These are phyloP conservation scores for Scelioninae gen. 1 DNA, from an alignment of 2,888 invertebrate genomes.

Conservation along the genomic window DNA sequence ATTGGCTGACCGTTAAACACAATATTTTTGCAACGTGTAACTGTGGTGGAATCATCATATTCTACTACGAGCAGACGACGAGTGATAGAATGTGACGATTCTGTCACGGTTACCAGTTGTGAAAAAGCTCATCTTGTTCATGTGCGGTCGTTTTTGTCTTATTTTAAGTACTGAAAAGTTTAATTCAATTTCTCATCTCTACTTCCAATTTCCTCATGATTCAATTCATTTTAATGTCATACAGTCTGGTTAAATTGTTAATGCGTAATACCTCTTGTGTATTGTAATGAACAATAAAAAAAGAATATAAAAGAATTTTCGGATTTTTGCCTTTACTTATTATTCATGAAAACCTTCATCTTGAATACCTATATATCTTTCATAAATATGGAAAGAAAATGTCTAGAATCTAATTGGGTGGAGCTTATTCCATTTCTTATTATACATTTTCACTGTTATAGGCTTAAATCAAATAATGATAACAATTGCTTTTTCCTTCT, in stretches of 20 bases:
- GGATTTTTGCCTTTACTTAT: no score
- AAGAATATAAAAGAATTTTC: no score
- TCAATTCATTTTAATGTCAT: neutral
- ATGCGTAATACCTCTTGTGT: neutral
- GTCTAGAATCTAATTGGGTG: no score
- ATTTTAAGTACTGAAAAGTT: neutral
- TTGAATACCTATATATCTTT: no score
- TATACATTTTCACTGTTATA: neutral
- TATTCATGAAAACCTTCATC: no score
- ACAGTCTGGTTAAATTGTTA: neutral
- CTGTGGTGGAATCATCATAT: no score
- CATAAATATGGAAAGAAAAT: no score
- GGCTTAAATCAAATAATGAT: conserved; percentile 2
- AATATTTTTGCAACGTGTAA: no score
- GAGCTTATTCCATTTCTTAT: neutral
- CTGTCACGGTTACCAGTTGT: no score
- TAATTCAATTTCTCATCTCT: neutral
- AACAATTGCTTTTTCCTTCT: neutral
- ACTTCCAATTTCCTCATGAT: neutral
- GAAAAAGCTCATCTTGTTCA: neutral
- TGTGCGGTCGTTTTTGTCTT: neutral
- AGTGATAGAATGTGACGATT: no score
- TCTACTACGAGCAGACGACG: no score
- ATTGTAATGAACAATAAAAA: neutral
- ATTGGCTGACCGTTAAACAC: no score